Conservation (phyloP, 1,140 invertebrate genomes). For the Dinoponera quadriceps region DNA sequence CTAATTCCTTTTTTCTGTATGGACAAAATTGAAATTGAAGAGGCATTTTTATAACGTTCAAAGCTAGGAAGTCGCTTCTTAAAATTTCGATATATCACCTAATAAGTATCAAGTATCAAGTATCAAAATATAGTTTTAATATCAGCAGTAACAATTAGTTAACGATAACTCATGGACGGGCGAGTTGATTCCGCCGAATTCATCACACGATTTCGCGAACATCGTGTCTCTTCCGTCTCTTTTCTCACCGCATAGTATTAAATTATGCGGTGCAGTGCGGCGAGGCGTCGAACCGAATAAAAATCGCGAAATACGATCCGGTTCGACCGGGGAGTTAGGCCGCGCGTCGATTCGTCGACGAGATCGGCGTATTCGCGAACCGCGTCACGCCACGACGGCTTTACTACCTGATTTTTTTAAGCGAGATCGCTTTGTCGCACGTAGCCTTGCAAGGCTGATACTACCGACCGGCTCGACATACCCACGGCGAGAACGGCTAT, state of each 20-base stretch:
- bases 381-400: constrained; percentile 64
- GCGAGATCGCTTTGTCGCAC: constrained; percentile 68
- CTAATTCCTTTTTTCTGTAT: too few species aligned
- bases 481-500: constrained; percentile 61
- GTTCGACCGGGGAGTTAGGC: constrained; percentile 9
- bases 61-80: too few species aligned
- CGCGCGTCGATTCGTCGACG: constrained; percentile 59
- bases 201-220: constrained; percentile 21
- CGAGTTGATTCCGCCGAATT: too few species aligned
- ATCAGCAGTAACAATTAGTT: too few species aligned
- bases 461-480: constrained; percentile 45
- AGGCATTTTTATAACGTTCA: too few species aligned
- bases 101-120: too few species aligned
- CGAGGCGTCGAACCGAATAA: constrained; percentile 41
- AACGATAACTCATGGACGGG: too few species aligned
- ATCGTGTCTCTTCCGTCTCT: constrained; percentile 5
- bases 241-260: background rate
- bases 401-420: constrained; percentile 59
- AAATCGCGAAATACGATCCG: constrained; percentile 48
- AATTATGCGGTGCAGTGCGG: constrained; percentile 45
- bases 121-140: too few species aligned
- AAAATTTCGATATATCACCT: too few species aligned
- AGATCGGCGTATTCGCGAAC: constrained; percentile 32
- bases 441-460: constrained; percentile 73
- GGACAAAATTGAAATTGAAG: too few species aligned